Evolutionary conservation across 2,113 vertebrate species (phyloP).

Genomic region (Amphiprion percula): DNA sequence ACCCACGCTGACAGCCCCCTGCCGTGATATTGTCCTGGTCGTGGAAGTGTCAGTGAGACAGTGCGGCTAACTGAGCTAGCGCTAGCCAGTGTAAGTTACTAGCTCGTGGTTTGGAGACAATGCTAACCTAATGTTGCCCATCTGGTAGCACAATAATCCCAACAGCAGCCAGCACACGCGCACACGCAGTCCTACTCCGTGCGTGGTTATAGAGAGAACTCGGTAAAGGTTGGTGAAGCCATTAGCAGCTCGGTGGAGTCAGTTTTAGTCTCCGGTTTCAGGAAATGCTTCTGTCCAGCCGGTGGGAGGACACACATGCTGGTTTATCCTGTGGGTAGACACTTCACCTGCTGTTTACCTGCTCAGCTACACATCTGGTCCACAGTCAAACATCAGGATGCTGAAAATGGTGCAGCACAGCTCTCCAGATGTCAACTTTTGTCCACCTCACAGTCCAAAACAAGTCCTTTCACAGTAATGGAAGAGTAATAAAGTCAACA

Average conservation of each 20-base stretch:
- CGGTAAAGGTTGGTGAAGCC: background rate
- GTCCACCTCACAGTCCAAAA: background rate
- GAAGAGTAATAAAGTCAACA: too few relatives aligned
- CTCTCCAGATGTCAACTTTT: background rate
- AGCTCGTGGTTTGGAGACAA: slow-evolving; percentile 48
- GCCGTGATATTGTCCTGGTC: background rate
- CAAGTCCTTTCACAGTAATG: too few relatives aligned
- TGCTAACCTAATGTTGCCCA: slow-evolving; percentile 56
- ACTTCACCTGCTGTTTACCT: background rate
- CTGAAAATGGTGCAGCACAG: background rate
- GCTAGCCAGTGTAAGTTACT: slow-evolving; percentile 64
- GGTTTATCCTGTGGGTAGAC: background rate
- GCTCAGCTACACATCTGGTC: background rate
- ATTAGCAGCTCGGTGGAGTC: slow-evolving; percentile 19
- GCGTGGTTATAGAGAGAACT: background rate
- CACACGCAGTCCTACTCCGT: background rate
- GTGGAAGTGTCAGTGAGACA: slow-evolving; percentile 29
- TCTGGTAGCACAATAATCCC: slow-evolving; percentile 7
- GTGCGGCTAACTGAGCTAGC: slow-evolving; percentile 65
- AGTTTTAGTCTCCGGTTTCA: slow-evolving; percentile 53
- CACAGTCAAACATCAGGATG: background rate
- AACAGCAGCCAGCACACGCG: background rate
- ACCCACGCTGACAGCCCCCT: slow-evolving; percentile 22
- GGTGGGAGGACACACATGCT: slow-evolving; percentile 5
- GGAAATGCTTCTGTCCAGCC: slow-evolving; percentile 55